Base-by-base conservation (phyloP, 2,888 invertebrate species). In the Andrena trimmerana region DNA sequence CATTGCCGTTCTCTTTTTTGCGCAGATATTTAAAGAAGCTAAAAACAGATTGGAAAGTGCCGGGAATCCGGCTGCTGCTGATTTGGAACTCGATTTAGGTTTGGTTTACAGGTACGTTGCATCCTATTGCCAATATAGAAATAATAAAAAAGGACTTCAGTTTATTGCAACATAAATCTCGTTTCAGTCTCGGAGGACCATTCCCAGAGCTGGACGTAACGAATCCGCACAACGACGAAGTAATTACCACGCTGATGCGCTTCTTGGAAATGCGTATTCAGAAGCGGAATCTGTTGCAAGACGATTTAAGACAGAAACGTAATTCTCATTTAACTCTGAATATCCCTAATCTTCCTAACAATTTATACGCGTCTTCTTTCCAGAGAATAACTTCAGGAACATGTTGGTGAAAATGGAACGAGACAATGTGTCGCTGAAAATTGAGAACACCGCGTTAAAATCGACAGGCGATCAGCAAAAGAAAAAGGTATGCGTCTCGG, bases 171-270 rank as follows among this genome's bases (percentile, higher is more conserved):
- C 5, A 42, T 42, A 16, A 16, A 36, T 54, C 63, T 60, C 48
- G 90, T 72, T 94, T 92, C 88, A 96, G 96, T 69, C 94, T 97
- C 63, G 97, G 97, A 0, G 96, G 97, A 7, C 96, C 96, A 78
- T 97, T 97, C 92, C 97, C 98, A 0, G 95, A 96, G 77, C 94
- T 97, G 36, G 96, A 97, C 91, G 94, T 97, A 36, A 95, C 95
- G 77, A 95, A 96, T 85, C 96, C 97, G 0, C 96, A 97, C 89
- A 96, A 96, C 60, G 95, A 96, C 75, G 95, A 96, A 69, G 94
- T 96, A 42, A 95, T 97, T 10, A 96, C 96, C 65, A 96, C 96
- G 87, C 92, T 98, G 0, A 96, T 96, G 94, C 95, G 95, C 1
- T 97, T 96, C 93, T 95, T 97, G 77, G 96, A 96, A 91, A 96